A percentile compares a stretch with the other conserved stretches of the same genome.
Evolutionary conservation across 2,888 invertebrate species (phyloP).

Genomic region (Magallana nippona): DNA sequence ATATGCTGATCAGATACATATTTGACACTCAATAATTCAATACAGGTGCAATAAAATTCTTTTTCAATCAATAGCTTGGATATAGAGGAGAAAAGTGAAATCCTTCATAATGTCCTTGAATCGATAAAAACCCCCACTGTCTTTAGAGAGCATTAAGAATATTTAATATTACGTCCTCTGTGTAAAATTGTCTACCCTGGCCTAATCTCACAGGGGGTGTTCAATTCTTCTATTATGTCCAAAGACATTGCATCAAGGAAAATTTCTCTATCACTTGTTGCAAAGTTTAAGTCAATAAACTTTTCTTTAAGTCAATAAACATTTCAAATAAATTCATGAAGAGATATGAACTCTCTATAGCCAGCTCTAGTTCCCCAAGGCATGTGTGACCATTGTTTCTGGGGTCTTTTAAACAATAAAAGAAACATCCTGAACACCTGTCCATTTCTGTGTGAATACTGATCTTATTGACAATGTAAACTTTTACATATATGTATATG

Average conservation of each 20-base stretch:
- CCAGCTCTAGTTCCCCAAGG: not conserved
- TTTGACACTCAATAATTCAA: too few relatives aligned
- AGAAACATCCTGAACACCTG: too few relatives aligned
- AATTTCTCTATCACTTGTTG: not conserved
- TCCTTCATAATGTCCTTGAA: not conserved
- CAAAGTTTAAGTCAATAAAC: constrained; percentile 15
- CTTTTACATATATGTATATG: too few relatives aligned
- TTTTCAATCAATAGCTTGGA: not conserved
- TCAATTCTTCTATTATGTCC: not conserved
- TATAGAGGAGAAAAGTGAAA: not conserved
- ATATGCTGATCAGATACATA: too few relatives aligned
- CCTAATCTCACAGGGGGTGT: too few relatives aligned
- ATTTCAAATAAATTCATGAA: constrained; percentile 5
- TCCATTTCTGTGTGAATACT: too few relatives aligned
- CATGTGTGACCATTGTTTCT: too few relatives aligned
- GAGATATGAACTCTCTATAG: not conserved
- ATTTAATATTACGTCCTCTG: too few relatives aligned
- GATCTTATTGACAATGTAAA: too few relatives aligned
- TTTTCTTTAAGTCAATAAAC: constrained; percentile 17
- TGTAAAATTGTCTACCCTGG: too few relatives aligned
- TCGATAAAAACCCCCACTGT: not conserved
- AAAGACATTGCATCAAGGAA: not conserved
- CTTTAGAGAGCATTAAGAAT: not conserved
- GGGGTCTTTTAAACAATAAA: too few relatives aligned
- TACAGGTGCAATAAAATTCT: too few relatives aligned